Percentiles rank a stretch among this genome's conserved stretches.
Evolutionary conservation across 2,888 invertebrate species (phyloP).

Genomic region (Epistrophe grossulariae): DNA sequence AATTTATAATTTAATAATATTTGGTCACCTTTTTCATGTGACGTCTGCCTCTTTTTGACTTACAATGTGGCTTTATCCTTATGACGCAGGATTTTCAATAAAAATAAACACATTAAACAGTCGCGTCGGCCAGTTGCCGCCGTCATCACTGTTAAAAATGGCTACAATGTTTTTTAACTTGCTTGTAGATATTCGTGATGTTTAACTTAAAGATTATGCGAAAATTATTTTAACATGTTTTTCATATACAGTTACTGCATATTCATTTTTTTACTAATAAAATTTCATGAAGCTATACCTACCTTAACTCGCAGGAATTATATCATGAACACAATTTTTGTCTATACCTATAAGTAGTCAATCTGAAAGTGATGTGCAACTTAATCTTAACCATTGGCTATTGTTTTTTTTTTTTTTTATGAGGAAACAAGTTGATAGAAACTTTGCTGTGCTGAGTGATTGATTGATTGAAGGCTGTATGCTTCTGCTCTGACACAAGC

Average conservation of each 20-base stretch:
- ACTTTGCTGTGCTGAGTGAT: background rate
- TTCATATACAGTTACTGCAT: background rate
- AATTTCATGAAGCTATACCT: background rate
- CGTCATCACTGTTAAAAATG: background rate
- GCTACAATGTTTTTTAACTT: background rate
- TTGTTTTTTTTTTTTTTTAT: background rate
- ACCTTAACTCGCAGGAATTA: background rate
- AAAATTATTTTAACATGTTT: background rate
- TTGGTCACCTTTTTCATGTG: background rate
- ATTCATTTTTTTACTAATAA: background rate
- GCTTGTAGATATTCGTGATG: background rate
- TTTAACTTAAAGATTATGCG: background rate
- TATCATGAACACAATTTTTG: background rate
- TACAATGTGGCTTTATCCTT: background rate
- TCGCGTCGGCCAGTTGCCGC: background rate
- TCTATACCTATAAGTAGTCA: background rate
- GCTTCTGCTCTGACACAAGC: conserved; percentile 1
- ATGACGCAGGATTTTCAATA: background rate
- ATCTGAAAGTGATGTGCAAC: background rate
- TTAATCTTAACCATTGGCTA: background rate
- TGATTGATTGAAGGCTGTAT: conserved; percentile 25
- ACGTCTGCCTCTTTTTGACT: background rate
- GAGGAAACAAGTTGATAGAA: background rate
- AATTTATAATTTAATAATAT: too few relatives aligned
- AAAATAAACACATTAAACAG: background rate